phyloP scores from a whole-genome alignment of 2,113 vertebrate species.

The Caloenas nicobarica region DNA sequence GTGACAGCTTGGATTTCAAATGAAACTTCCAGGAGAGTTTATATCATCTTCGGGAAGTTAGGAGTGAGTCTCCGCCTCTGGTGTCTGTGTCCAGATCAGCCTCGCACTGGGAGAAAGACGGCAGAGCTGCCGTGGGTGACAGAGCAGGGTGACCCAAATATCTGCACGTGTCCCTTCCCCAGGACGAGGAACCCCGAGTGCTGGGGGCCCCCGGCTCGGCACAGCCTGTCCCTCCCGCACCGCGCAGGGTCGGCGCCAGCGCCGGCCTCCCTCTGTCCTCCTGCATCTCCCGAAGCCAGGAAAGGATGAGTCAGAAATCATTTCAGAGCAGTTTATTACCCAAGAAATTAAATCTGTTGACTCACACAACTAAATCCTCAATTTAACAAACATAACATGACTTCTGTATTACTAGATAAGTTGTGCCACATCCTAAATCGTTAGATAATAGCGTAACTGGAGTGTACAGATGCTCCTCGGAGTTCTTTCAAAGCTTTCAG shows the following conservation, averaged over 20 bases:
- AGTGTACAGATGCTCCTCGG: not conserved
- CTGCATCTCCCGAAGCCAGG: not conserved
- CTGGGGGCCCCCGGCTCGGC: too few species aligned
- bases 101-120: not conserved
- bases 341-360: constrained; percentile 46
- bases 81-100: not conserved
- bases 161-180: too few species aligned
- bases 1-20: not conserved
- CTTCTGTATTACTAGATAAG: constrained; percentile 1
- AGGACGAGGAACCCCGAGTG: too few species aligned
- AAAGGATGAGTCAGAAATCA: constrained; percentile 4
- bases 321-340: constrained; percentile 38
- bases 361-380: constrained; percentile 38
- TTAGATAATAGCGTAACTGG: not conserved
- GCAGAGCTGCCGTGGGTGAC: too few species aligned
- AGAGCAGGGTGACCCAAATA: too few species aligned
- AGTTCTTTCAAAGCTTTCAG: not conserved
- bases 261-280: not conserved
- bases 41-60: not conserved
- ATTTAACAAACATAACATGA: not conserved
- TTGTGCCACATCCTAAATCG: constrained; percentile 1
- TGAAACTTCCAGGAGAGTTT: not conserved
- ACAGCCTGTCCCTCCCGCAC: too few species aligned
- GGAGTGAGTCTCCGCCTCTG: not conserved
- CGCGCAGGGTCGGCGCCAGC: not conserved